Base-by-base conservation (phyloP, 2,113 vertebrate genomes). In the Antechinus flavipes region DNA sequence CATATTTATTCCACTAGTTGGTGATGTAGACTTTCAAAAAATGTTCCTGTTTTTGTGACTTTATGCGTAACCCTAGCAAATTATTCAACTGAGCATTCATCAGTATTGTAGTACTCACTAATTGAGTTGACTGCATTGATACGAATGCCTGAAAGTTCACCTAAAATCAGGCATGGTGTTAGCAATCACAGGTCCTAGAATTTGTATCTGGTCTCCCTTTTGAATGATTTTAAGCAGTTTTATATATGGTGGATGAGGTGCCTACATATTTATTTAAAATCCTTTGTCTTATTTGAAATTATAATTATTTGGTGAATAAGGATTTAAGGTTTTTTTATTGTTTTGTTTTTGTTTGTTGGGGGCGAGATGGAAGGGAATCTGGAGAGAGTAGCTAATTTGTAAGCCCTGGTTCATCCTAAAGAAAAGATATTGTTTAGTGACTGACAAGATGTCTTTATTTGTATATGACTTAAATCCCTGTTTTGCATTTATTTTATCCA, bases 221-320 rank as follows among this genome's bases (percentile, higher is more conserved):
- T 97, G 98, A 98, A 98, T 98, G 98, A 95, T 98, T 98, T 98
- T 98, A 98, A 98, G 98, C 98, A 98, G 97, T 98, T 99, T 99
- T 99, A 98, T 99, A 99, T 98, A 98, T 99, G 98, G 98, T 98
- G 98, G 98, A 98, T 99, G 98, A 99, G 98, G 98, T 98, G 97
- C 98, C 98, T 99, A 99, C 99, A 99, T 99, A 99, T 99, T 99
- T 99, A 99, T 99, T 99, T 98, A 98, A 98, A 98, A 98, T 98
- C 98, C 97, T 99, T 99, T 99, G 98, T 99, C 98, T 98, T 98
- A 99, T 99, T 99, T 98, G 98, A 99, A 98, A 98, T 98, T 98
- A 98, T 98, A 98, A 97, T 98, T 99, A 98, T 98, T 99, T 98
- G 98, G 97, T 98, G 98, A 98, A 98, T 98, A 98, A 98, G 96